A percentile compares a stretch with the other conserved stretches of the same genome.
Conservation (phyloP, 2,113 vertebrate species). For the Recurvirostra avosetta region DNA sequence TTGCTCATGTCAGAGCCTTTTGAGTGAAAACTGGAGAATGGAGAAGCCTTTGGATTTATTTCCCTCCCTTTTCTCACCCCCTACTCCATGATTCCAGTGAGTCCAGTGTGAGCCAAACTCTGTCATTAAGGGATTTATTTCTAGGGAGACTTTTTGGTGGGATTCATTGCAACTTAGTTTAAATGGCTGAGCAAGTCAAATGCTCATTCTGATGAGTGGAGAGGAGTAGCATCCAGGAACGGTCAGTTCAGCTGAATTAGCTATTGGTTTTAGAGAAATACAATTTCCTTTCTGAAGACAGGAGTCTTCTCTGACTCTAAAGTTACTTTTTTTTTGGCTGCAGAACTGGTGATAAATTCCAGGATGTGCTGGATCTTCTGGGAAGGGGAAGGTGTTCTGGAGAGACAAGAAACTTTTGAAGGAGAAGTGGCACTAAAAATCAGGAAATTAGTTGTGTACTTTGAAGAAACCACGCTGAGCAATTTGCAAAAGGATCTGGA, state of each 20-base stretch:
- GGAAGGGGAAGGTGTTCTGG: not conserved
- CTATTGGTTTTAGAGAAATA: not conserved
- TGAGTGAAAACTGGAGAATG: not conserved
- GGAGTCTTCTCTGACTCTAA: not conserved
- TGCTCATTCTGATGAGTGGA: not conserved
- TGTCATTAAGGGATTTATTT: not conserved
- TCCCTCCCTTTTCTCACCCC: not conserved
- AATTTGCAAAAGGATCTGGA: not conserved
- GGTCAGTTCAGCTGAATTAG: not conserved
- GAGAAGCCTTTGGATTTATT: not conserved
- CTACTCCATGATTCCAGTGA: not conserved
- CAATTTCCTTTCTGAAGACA: not conserved
- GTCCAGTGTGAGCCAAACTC: not conserved
- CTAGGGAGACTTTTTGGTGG: not conserved
- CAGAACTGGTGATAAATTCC: not conserved
- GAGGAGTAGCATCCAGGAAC: not conserved
- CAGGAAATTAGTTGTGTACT: not conserved
- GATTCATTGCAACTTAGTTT: not conserved
- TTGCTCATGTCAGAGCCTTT: not conserved
- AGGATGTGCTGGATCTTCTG: not conserved
- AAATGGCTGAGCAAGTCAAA: not conserved
- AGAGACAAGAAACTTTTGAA: not conserved
- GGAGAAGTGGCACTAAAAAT: not conserved
- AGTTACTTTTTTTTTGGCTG: not conserved
- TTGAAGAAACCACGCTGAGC: fast-evolving